Evolutionary conservation across 2,113 vertebrate species (phyloP).

Genomic region (Seriola quinqueradiata): DNA sequence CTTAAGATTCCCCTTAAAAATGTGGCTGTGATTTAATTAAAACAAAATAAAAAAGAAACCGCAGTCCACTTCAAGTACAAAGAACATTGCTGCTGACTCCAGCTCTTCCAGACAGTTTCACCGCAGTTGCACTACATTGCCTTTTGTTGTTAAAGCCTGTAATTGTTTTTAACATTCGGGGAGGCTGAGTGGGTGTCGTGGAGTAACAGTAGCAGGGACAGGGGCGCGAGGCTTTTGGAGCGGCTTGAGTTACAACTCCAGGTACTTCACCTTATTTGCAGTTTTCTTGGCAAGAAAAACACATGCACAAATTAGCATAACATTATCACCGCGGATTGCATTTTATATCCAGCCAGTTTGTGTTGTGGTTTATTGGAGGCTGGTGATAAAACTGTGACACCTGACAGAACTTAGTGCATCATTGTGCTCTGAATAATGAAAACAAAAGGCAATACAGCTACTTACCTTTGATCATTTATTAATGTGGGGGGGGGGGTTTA

Average conservation of each 20-base stretch:
- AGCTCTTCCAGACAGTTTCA: slow-evolving; percentile 45
- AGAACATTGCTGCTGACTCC: slow-evolving; percentile 53
- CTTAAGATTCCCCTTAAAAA: slow-evolving; percentile 58
- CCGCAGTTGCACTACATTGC: slow-evolving; percentile 20
- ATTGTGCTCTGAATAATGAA: slow-evolving; percentile 26
- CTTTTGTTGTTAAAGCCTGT: slow-evolving; percentile 46
- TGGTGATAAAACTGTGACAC: slow-evolving; percentile 50
- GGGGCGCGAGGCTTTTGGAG: background rate
- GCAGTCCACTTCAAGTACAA: slow-evolving; percentile 38
- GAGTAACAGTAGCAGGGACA: slow-evolving; percentile 12
- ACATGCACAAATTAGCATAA: slow-evolving; percentile 47
- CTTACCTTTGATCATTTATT: slow-evolving; percentile 56
- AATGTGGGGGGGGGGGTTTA: slow-evolving; percentile 6
- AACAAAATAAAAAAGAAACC: slow-evolving; percentile 6
- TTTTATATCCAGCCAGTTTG: slow-evolving; percentile 20
- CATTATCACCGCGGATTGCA: slow-evolving; percentile 5
- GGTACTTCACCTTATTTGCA: slow-evolving; percentile 50
- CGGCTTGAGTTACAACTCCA: background rate
- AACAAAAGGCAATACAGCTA: slow-evolving; percentile 30
- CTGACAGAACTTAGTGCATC: slow-evolving; percentile 32
- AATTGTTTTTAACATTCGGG: slow-evolving; percentile 38
- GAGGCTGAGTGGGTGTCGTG: slow-evolving; percentile 40
- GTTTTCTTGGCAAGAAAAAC: slow-evolving; percentile 16
- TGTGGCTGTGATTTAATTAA: slow-evolving; percentile 70
- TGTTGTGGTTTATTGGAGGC: slow-evolving; percentile 46